These are phyloP conservation scores for Selenia dentaria DNA, from an alignment of 2,888 invertebrate species.

Conservation along the genomic window DNA sequence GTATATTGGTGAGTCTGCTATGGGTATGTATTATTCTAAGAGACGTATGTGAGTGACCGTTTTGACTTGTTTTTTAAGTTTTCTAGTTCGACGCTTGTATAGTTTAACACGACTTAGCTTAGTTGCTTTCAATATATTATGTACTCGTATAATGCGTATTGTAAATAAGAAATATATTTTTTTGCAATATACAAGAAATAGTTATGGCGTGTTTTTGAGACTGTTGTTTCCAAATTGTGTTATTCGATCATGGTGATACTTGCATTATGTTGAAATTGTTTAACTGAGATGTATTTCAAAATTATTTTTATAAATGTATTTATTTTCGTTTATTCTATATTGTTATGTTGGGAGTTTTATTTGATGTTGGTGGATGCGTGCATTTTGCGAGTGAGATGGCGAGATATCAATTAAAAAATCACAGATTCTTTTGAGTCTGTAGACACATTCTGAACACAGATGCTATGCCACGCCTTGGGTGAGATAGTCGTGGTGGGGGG, in stretches of 20 bases:
- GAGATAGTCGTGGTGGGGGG: no score
- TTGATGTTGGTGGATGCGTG: background rate
- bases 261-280: conserved; percentile 64
- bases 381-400: background rate
- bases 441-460: no score
- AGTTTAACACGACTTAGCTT: conserved; percentile 7
- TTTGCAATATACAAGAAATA: conserved; percentile 59
- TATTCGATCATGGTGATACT: conserved; percentile 46
- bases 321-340: conserved; percentile 71
- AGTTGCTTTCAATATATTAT: conserved; percentile 19
- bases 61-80: background rate
- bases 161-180: conserved; percentile 75
- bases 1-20: no score
- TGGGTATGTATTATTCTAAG: no score
- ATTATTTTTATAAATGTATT: conserved; percentile 69
- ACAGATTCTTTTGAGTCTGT: no score
- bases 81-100: conserved; percentile 5
- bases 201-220: conserved; percentile 76
- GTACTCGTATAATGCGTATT: conserved; percentile 46
- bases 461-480: no score
- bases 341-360: conserved; percentile 29
- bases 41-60: no score
- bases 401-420: background rate
- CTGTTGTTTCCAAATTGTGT: conserved; percentile 72
- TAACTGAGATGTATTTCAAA: conserved; percentile 64